phyloP scores from a whole-genome alignment of 2,888 invertebrate species.

The Dorcus parallelipipedus region DNA sequence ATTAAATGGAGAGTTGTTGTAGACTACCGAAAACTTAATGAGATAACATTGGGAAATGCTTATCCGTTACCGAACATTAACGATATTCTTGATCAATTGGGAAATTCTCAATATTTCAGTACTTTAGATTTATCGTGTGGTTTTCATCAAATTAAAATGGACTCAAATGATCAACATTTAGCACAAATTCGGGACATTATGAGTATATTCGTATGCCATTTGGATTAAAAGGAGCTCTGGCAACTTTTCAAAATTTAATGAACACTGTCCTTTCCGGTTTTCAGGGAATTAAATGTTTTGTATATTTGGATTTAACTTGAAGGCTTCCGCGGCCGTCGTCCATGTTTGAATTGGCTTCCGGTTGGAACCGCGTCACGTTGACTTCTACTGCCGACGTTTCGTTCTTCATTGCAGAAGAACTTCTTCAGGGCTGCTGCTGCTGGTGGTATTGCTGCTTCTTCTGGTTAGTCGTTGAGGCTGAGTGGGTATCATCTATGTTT shows the following conservation, averaged over 20 bases:
- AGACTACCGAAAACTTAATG: constrained; percentile 30
- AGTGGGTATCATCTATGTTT: too few relatives aligned
- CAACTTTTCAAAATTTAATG: constrained; percentile 35
- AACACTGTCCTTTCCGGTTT: constrained; percentile 30
- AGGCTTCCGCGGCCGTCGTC: too few relatives aligned
- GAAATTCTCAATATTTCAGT: constrained; percentile 8
- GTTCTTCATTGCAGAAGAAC: too few relatives aligned
- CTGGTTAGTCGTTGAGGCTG: too few relatives aligned
- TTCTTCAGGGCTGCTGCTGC: too few relatives aligned
- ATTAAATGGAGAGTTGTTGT: constrained; percentile 19
- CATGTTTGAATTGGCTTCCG: too few relatives aligned
- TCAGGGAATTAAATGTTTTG: constrained; percentile 25
- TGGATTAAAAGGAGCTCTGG: constrained; percentile 30
- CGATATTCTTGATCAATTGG: constrained; percentile 16
- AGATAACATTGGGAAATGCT: constrained; percentile 28
- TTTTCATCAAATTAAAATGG: constrained; percentile 15
- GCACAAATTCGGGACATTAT: constrained; percentile 28
- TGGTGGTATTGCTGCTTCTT: too few relatives aligned
- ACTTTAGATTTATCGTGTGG: constrained; percentile 10
- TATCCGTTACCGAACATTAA: constrained; percentile 26
- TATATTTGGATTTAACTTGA: constrained; percentile 41
- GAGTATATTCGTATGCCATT: constrained; percentile 29
- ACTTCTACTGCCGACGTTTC: too few relatives aligned
- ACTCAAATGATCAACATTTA: constrained; percentile 16
- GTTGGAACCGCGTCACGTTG: too few relatives aligned